phyloP scores from a whole-genome alignment of 2,888 invertebrate species.

The Polymixis flavicincta region DNA sequence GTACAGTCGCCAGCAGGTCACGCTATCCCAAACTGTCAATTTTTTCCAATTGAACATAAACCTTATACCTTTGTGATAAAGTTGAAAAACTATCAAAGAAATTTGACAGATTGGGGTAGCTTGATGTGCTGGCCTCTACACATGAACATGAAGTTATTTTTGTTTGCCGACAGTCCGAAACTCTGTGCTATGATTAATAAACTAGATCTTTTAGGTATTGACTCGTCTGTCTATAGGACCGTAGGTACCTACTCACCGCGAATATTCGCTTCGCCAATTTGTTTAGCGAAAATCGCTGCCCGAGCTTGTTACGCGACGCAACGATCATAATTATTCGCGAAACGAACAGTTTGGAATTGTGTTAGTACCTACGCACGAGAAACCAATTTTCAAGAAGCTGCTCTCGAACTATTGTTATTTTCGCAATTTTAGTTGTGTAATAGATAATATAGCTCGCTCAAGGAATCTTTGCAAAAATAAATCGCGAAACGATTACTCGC shows the following conservation, averaged over 20 bases:
- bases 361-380: too few species aligned
- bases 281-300: background rate
- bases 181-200: too few species aligned
- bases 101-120: too few species aligned
- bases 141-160: background rate
- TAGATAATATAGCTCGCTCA: background rate
- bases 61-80: too few species aligned
- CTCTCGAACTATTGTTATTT: background rate
- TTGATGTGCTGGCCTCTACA: too few species aligned
- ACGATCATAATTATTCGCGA: background rate
- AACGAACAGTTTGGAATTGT: background rate
- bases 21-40: too few species aligned
- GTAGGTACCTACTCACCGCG: too few species aligned
- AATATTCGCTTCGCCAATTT: background rate
- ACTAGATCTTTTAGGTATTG: too few species aligned
- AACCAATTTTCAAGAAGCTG: background rate
- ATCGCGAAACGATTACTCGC: background rate
- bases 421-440: background rate
- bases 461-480: background rate
- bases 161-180: background rate
- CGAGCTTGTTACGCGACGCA: background rate
- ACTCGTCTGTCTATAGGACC: constrained; percentile 10
- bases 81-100: too few species aligned
- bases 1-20: too few species aligned
- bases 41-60: too few species aligned